Base-by-base conservation (phyloP, 1,140 invertebrate genomes). In the Brachionus rotundiformis region DNA sequence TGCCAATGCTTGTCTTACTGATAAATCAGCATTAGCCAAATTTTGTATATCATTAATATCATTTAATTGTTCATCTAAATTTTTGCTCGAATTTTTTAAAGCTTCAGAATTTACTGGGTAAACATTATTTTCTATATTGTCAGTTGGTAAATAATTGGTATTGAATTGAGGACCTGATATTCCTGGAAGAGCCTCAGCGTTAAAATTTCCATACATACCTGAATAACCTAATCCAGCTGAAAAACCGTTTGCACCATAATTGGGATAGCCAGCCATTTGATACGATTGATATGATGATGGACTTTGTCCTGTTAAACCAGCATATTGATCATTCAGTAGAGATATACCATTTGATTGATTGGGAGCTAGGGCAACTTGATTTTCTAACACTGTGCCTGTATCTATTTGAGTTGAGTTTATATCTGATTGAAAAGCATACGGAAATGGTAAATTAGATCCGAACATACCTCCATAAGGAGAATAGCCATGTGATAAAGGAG, bases 1-100 rank as follows among this genome's bases (percentile, higher is more conserved):
- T 19, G 63, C 63, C 33, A 68, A 36, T 36, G 63, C 63, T 68
- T 68, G 63, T 36, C 29, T 68, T 39, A 68, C 2, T n/a, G 27
- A n/a, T 36, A 68, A 68, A 41, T 68, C 63, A 68, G 29, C 63
- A 33, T 68, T 31, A 39, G 63, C 63, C 16, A 36, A 36, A 19
- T 36, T 68, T n/a, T 68, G 29, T 16, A 68, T 33, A 6, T 68
- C 31, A 68, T 68, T 36, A 3, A 36, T 36, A 33, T 33, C 29
- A 36, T 68, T 31, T 68, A 68, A 68, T 68, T 68, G 63, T 7
- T 68, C 13, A 33, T 33, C 16, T 33, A 68, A 36, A 16, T 8
- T 19, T 6, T 68, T 33, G 36, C 11, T 11, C 16, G 16, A 19
- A 16, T 19, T 36, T 8, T 41, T 36, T 36, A 68, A 19, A 31